phyloP scores from a whole-genome alignment of 1,140 invertebrate species.

The Apis florea region DNA sequence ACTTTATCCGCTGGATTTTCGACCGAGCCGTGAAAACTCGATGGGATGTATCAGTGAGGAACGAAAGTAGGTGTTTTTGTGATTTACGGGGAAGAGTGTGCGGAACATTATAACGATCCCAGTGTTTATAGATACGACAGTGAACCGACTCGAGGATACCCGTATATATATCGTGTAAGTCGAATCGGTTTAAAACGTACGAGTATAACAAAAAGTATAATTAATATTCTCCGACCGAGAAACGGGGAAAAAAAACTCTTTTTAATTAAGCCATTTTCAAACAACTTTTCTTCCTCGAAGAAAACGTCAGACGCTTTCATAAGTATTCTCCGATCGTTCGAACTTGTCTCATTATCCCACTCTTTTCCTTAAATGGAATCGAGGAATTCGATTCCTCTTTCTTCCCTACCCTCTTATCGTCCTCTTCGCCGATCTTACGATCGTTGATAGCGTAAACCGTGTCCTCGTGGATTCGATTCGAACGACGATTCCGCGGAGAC shows the following conservation, averaged over 20 bases:
- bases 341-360: not conserved
- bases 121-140: too few relatives aligned
- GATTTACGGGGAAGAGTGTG: not conserved
- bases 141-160: not conserved
- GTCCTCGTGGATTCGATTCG: not conserved
- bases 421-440: not conserved
- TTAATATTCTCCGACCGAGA: too few relatives aligned
- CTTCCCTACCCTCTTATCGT: not conserved
- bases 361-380: not conserved
- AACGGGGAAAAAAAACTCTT: not conserved
- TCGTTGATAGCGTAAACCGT: too few relatives aligned
- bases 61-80: conserved; percentile 11
- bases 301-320: not conserved
- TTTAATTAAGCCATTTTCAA: not conserved
- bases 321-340: too few relatives aligned
- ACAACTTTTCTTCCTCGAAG: not conserved
- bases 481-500: not conserved
- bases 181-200: not conserved
- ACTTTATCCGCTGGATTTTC: not conserved
- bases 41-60: conserved; percentile 10
- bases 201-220: too few relatives aligned
- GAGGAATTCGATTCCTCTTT: not conserved
- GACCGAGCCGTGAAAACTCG: not conserved
- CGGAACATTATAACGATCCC: not conserved
- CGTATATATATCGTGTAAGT: not conserved